Evolutionary conservation across 2,113 vertebrate genomes (phyloP).

Genomic region (Erythrocercus mccallii): DNA sequence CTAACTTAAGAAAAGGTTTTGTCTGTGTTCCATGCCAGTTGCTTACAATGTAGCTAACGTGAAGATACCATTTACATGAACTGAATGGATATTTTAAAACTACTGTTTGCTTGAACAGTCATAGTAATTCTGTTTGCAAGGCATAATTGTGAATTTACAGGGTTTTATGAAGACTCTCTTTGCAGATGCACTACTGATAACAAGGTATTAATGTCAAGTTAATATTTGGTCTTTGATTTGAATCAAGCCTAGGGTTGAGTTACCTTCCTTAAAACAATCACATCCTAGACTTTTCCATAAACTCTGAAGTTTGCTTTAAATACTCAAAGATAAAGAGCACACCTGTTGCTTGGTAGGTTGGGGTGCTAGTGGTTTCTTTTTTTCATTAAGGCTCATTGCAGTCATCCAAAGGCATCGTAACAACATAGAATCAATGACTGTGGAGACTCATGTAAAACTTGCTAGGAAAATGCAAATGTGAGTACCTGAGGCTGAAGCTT

Average conservation of each 20-base stretch:
- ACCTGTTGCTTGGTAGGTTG: background rate
- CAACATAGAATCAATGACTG: background rate
- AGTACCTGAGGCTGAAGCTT: background rate
- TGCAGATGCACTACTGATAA: slow-evolving; percentile 39
- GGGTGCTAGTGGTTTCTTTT: background rate
- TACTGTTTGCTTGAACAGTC: background rate
- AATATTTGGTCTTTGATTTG: background rate
- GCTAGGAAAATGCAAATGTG: background rate
- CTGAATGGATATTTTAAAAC: background rate
- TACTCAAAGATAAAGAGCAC: background rate
- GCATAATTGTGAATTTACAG: background rate
- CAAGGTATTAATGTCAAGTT: background rate
- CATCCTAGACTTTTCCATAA: background rate
- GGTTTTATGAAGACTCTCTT: slow-evolving; percentile 14
- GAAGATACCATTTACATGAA: background rate
- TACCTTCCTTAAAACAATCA: background rate
- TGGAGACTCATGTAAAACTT: background rate
- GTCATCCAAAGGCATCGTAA: background rate
- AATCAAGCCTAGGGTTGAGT: background rate
- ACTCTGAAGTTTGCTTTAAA: background rate
- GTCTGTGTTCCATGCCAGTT: background rate
- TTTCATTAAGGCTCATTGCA: background rate
- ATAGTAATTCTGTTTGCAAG: background rate
- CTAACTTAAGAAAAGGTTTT: background rate
- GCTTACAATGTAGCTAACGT: background rate